Conservation (phyloP, 1,140 invertebrate species). For the Bicyclus anynana region DNA sequence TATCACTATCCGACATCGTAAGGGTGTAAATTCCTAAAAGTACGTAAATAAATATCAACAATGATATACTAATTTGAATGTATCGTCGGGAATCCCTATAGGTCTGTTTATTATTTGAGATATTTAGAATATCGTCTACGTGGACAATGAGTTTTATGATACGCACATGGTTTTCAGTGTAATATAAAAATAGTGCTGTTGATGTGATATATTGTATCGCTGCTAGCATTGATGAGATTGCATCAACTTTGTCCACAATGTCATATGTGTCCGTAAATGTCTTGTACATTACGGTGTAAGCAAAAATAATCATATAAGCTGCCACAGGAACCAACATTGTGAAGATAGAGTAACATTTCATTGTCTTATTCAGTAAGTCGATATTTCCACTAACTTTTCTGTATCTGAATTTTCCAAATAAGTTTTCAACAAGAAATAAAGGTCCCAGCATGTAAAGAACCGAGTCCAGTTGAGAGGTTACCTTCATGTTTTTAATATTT, state of each 20-base stretch:
- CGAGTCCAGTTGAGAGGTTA: too few relatives aligned
- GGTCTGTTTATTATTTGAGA: conserved; percentile 27
- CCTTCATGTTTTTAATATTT: not conserved
- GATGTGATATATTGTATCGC: conserved; percentile 35
- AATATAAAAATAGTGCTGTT: conserved; percentile 26
- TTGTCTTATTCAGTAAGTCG: conserved; percentile 24
- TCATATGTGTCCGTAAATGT: not conserved
- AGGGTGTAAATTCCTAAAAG: not conserved
- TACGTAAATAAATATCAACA: conserved; percentile 9
- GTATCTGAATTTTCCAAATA: conserved; percentile 44
- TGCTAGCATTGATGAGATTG: conserved; percentile 32
- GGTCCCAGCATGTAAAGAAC: conserved; percentile 29
- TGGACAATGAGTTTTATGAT: conserved; percentile 34
- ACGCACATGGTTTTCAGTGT: conserved; percentile 27
- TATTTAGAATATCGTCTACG: conserved; percentile 37
- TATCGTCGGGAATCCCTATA: conserved; percentile 33
- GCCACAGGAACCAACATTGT: conserved; percentile 9
- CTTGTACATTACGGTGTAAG: not conserved
- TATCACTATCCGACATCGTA: not conserved
- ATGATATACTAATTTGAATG: conserved; percentile 14
- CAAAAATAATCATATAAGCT: not conserved
- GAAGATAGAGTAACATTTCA: conserved; percentile 29
- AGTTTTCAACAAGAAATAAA: conserved; percentile 33
- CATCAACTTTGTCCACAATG: conserved; percentile 27
- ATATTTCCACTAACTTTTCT: conserved; percentile 19